Evolutionary conservation across 2,888 invertebrate species (phyloP), one percentile per base, ranked within the genome.

Genomic region (Harpalus rubripes): DNA sequence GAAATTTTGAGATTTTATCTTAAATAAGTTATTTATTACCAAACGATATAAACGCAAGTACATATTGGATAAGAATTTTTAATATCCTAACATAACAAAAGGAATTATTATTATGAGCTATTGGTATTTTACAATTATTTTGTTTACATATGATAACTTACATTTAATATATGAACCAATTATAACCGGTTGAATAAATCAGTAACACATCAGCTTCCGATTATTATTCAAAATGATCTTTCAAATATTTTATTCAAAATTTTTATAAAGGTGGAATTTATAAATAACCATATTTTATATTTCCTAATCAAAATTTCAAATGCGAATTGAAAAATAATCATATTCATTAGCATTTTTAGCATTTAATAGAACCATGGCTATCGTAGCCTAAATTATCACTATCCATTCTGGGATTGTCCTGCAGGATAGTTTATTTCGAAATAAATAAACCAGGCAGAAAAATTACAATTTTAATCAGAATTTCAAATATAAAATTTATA

Each of bases 71-170:
- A n/a, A 39, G 22, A 65, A 32, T 32, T 1, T 65, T 65, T 65
- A 65, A 65, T 22, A 22, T 61, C n/a, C 4, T 6, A 18, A 26
- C 26, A 32, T 32, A 65, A 65, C 65, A 65, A 65, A 65, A 65
- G 63, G 61, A 61, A 61, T 44, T 22, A 44, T 61, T 22, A 61
- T 61, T 16, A 61, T 65, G 12, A 32, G 26, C 39, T 32, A 32
- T 15, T 1, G 22, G 22, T 65, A 32, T 65, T 32, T 32, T 32
- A 65, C n/a, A 65, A 65, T 65, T 32, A 65, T 65, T 32, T 32
- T 65, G 65, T 26, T 65, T 65, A 65, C 65, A 65, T n/a, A 65
- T 26, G 65, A 65, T 32, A 39, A 65, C 32, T 65, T 32, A 26
- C n/a, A 32, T n/a, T 65, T 26, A 65, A 26, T 32, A 65, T 7